phyloP scores from a whole-genome alignment of 1,140 invertebrate species.

The Olivierus martensii region DNA sequence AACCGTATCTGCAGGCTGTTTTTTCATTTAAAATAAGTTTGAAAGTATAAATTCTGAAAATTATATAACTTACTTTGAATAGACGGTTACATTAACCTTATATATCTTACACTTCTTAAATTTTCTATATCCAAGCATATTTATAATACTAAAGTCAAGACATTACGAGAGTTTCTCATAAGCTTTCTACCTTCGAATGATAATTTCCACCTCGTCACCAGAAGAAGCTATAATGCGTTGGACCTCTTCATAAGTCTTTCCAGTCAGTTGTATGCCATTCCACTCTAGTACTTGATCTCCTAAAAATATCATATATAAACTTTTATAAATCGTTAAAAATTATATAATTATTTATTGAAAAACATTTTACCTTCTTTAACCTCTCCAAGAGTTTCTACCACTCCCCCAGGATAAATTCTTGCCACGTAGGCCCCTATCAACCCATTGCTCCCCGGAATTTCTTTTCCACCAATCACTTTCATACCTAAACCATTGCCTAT shows the following conservation, averaged over 20 bases:
- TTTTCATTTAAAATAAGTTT: no score
- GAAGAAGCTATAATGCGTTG: conserved; percentile 39
- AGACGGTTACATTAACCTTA: no score
- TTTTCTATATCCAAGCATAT: no score
- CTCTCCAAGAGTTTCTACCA: conserved; percentile 43
- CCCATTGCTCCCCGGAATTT: conserved; percentile 36
- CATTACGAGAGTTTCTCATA: no score
- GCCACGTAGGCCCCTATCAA: conserved; percentile 44
- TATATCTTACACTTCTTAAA: no score
- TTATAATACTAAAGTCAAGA: no score
- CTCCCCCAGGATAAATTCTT: conserved; percentile 40
- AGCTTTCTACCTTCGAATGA: conserved; percentile 30
- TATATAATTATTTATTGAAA: no score
- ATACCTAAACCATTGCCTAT: conserved; percentile 40
- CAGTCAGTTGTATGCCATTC: conserved; percentile 43
- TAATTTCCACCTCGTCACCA: conserved; percentile 45
- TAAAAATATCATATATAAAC: conserved; percentile 18
- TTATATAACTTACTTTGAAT: no score
- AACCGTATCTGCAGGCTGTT: no score
- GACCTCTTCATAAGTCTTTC: conserved; percentile 48
- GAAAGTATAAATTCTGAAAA: no score
- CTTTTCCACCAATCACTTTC: conserved; percentile 46
- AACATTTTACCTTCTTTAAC: conserved; percentile 39
- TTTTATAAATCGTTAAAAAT: neutral
- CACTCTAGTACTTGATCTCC: conserved; percentile 51